Conservation (phyloP, 1,140 invertebrate genomes). For the Penaeus japonicus region DNA sequence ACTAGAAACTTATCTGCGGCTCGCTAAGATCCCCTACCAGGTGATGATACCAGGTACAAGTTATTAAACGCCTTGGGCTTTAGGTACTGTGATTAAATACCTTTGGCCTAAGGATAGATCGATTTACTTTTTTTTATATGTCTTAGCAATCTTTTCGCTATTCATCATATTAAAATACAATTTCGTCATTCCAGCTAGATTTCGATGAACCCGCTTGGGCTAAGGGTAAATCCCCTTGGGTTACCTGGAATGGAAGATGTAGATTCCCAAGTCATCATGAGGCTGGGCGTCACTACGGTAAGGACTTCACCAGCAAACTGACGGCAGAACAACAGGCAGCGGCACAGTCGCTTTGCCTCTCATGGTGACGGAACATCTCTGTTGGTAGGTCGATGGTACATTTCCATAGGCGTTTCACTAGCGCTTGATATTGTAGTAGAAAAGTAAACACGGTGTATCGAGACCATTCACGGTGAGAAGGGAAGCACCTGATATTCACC, state of each 20-base stretch:
- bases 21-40: constrained; percentile 61
- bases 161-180: too few species aligned
- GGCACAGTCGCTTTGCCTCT: constrained; percentile 62
- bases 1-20: constrained; percentile 62
- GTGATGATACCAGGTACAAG: neutral
- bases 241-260: constrained; percentile 64
- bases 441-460: too few species aligned
- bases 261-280: constrained; percentile 66
- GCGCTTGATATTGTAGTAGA: neutral
- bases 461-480: neutral
- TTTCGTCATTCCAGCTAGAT: constrained; percentile 51
- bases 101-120: too few species aligned
- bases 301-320: constrained; percentile 48
- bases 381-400: constrained; percentile 59
- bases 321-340: constrained; percentile 59
- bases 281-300: constrained; percentile 61
- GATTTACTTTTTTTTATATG: neutral
- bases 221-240: constrained; percentile 65
- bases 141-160: too few species aligned
- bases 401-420: neutral
- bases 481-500: too few species aligned
- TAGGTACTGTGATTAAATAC: too few species aligned
- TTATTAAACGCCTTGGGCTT: too few species aligned
- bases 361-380: constrained; percentile 65
- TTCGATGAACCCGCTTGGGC: constrained; percentile 59